phyloP scores from a whole-genome alignment of 2,888 invertebrate species.

The Morpho helenor region DNA sequence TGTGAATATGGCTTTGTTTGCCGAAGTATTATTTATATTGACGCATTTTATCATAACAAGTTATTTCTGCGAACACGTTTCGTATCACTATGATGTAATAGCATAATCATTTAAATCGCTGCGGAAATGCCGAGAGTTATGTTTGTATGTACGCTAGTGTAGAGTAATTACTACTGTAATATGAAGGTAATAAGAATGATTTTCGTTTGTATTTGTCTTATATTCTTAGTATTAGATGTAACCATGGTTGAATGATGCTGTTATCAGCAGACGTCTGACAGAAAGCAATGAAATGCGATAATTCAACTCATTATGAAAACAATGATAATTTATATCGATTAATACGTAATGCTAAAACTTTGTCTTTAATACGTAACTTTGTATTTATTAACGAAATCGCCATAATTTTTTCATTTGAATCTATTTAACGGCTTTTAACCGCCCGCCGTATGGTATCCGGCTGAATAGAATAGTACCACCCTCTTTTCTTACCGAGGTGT shows the following conservation, averaged over 20 bases:
- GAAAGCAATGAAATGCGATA: not conserved
- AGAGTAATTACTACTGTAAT: not conserved
- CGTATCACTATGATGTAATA: slow-evolving; percentile 21
- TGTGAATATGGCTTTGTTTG: no score
- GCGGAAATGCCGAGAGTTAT: slow-evolving; percentile 18
- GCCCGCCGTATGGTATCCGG: no score
- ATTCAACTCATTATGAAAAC: not conserved
- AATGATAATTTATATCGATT: not conserved
- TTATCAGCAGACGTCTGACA: not conserved
- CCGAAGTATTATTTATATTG: slow-evolving; percentile 8
- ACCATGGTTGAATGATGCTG: slow-evolving; percentile 1
- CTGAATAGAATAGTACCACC: no score
- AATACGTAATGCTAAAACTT: no score
- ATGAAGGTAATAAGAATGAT: not conserved
- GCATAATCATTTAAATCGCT: slow-evolving; percentile 14
- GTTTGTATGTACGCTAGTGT: slow-evolving; percentile 9
- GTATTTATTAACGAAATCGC: no score
- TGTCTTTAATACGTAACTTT: no score
- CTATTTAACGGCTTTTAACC: no score
- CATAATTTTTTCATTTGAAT: no score
- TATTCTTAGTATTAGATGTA: not conserved
- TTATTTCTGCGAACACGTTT: slow-evolving; percentile 11
- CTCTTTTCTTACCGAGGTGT: no score
- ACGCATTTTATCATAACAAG: slow-evolving; percentile 8
- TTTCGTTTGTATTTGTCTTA: not conserved